phyloP scores from a whole-genome alignment of 1,140 invertebrate genomes.

The Amyelois transitella region DNA sequence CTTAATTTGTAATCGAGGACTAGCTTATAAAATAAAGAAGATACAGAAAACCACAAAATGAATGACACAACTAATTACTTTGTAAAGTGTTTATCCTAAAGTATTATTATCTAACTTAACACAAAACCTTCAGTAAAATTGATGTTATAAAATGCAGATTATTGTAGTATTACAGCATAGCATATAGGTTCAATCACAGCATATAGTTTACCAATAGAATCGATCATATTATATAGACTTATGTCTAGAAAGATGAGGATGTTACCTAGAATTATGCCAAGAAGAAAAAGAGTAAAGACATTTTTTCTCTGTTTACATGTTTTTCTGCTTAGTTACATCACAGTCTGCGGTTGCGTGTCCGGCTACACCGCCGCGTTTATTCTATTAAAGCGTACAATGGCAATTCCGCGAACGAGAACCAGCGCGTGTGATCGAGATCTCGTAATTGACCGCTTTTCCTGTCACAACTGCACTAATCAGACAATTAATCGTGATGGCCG shows the following conservation, averaged over 20 bases:
- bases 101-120: too few relatives aligned
- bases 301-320: not conserved
- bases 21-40: not conserved
- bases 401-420: not conserved
- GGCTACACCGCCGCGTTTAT: not conserved
- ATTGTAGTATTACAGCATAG: too few relatives aligned
- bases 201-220: too few relatives aligned
- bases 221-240: too few relatives aligned
- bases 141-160: too few relatives aligned
- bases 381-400: not conserved
- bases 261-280: too few relatives aligned
- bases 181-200: too few relatives aligned
- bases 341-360: not conserved
- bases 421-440: not conserved
- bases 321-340: not conserved
- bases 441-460: not conserved
- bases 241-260: too few relatives aligned
- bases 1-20: not conserved
- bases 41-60: not conserved
- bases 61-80: too few relatives aligned
- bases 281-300: too few relatives aligned
- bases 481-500: not conserved
- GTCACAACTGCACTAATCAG: not conserved
- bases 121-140: too few relatives aligned
- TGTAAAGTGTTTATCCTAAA: too few relatives aligned